phyloP scores from a whole-genome alignment of 2,797 vertebrate species.

The Enteromius trimaculatus region DNA sequence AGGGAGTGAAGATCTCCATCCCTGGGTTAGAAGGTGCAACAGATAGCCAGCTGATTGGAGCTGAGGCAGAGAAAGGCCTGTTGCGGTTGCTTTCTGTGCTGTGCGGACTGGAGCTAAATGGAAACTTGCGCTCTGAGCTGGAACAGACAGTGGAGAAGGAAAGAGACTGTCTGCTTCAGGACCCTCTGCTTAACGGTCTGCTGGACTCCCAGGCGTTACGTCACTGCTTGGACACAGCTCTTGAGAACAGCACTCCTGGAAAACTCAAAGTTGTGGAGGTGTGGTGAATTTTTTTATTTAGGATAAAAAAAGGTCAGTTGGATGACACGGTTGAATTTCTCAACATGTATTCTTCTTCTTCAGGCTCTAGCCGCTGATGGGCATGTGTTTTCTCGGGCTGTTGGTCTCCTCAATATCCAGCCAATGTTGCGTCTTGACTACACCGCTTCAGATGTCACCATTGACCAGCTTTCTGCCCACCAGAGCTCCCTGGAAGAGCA shows the following conservation, averaged over 20 bases:
- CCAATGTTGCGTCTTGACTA: slow-evolving; percentile 88
- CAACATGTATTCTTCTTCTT: background rate
- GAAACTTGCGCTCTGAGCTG: slow-evolving; percentile 88
- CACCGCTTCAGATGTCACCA: slow-evolving; percentile 77
- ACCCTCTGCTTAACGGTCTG: slow-evolving; percentile 85
- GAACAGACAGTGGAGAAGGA: slow-evolving; percentile 84
- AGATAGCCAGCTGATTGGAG: slow-evolving; percentile 37
- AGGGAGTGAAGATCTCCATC: slow-evolving; percentile 83
- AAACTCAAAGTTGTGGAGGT: slow-evolving; percentile 92
- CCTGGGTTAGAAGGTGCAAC: slow-evolving; percentile 76
- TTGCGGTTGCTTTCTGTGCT: slow-evolving; percentile 82
- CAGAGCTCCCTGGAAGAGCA: slow-evolving; percentile 77
- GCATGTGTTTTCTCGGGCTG: slow-evolving; percentile 81
- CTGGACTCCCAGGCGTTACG: slow-evolving; percentile 79
- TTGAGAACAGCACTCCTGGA: slow-evolving; percentile 83
- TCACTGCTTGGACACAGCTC: slow-evolving; percentile 82
- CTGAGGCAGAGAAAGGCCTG: slow-evolving; percentile 74
- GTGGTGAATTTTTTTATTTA: background rate
- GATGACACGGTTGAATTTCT: background rate
- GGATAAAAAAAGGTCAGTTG: background rate
- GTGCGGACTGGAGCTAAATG: slow-evolving; percentile 88
- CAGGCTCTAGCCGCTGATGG: slow-evolving; percentile 88
- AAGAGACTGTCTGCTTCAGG: slow-evolving; percentile 80
- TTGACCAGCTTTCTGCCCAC: slow-evolving; percentile 73
- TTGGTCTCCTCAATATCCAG: slow-evolving; percentile 82